A percentile compares a stretch with the other conserved stretches of the same genome.
These are phyloP conservation scores for Ornithoptera alexandrae DNA, from an alignment of 2,888 invertebrate genomes.

Conservation along the genomic window DNA sequence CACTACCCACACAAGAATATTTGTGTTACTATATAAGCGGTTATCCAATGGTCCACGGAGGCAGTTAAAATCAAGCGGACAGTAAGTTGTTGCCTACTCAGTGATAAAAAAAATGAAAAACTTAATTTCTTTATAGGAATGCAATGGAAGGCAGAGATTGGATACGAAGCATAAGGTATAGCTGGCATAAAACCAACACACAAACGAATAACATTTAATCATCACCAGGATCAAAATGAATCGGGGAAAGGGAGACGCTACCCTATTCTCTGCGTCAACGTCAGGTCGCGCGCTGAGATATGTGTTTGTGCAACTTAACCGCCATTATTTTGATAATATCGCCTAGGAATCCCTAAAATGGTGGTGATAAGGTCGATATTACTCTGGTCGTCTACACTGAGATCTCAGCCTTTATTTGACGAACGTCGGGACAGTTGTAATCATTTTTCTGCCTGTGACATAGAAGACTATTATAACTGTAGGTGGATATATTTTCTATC, in stretches of 20 bases:
- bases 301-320: constrained; percentile 21
- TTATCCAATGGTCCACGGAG: no score
- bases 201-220: constrained; percentile 5
- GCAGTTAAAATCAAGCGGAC: no score
- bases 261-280: constrained; percentile 11
- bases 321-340: constrained; percentile 8
- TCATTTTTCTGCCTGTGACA: constrained; percentile 25
- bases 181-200: background rate
- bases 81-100: no score
- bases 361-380: constrained; percentile 5
- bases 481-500: background rate
- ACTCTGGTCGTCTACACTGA: background rate
- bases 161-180: no score
- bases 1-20: no score
- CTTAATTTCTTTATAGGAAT: no score
- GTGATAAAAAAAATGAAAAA: no score
- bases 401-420: background rate
- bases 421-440: constrained; percentile 11
- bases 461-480: constrained; percentile 17
- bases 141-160: no score
- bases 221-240: constrained; percentile 8
- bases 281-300: constrained; percentile 8
- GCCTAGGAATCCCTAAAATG: background rate
- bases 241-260: background rate
- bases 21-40: no score